Evolutionary conservation across 1,140 invertebrate genomes (phyloP).

Genomic region (Drosophila rhopaloa): DNA sequence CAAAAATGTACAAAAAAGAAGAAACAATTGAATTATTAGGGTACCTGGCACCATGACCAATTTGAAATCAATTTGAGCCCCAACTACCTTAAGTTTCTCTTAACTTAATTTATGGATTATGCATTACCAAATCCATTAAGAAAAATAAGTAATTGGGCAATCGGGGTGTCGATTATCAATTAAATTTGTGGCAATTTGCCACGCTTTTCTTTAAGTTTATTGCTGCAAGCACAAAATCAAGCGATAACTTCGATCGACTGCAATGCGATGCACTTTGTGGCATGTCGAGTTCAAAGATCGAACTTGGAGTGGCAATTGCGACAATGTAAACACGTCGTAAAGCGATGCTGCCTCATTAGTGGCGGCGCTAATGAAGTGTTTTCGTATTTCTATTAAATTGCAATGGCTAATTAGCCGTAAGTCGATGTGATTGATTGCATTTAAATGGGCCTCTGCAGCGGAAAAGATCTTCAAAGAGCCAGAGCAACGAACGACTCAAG

Average conservation of each 20-base stretch:
- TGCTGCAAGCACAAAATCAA: slow-evolving; percentile 17
- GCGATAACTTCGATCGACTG: slow-evolving; percentile 1
- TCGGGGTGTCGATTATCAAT: slow-evolving; percentile 21
- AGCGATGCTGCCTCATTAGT: slow-evolving; percentile 25
- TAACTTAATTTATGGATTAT: background rate
- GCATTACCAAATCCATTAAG: slow-evolving; percentile 6
- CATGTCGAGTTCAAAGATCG: background rate
- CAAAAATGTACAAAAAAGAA: no score
- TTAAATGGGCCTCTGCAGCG: slow-evolving; percentile 26
- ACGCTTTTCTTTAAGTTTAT: slow-evolving; percentile 12
- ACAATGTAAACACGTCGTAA: slow-evolving; percentile 37
- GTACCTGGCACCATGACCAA: background rate
- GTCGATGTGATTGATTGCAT: slow-evolving; percentile 49
- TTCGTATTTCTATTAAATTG: slow-evolving; percentile 50
- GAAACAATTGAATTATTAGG: no score
- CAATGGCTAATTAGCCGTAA: slow-evolving; percentile 32
- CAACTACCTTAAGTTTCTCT: background rate
- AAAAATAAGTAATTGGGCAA: slow-evolving; percentile 18
- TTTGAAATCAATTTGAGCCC: background rate
- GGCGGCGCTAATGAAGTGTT: slow-evolving; percentile 44
- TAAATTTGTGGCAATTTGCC: slow-evolving; percentile 8
- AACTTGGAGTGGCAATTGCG: slow-evolving; percentile 5
- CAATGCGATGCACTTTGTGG: slow-evolving; percentile 18
- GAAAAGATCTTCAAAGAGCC: background rate
- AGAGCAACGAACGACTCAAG: slow-evolving; percentile 31